phyloP scores from a whole-genome alignment of 2,888 invertebrate species.

The Siphlonurus alternatus region DNA sequence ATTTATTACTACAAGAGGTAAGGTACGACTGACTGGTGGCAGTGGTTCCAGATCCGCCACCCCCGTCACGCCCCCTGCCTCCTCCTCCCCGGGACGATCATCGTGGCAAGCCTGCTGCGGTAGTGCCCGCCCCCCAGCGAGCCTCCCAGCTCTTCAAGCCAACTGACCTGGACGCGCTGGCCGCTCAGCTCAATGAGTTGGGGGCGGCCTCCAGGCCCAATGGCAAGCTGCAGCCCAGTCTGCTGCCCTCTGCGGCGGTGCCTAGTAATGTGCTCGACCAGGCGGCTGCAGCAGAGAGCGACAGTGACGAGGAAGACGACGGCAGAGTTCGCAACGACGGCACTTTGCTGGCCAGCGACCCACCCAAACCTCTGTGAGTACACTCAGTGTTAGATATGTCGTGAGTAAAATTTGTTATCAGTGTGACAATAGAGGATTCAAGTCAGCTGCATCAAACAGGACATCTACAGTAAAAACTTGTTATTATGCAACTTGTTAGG shows the following conservation, averaged over 20 bases:
- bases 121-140: not conserved
- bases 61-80: slow-evolving; percentile 65
- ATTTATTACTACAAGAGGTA: no score
- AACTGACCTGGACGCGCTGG: slow-evolving; percentile 85
- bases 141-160: slow-evolving; percentile 25
- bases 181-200: slow-evolving; percentile 88
- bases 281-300: slow-evolving; percentile 32
- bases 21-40: no score
- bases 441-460: no score
- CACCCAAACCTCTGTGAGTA: slow-evolving; percentile 89
- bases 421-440: no score
- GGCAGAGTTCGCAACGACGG: slow-evolving; percentile 78
- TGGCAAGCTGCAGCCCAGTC: slow-evolving; percentile 27
- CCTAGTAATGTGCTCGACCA: slow-evolving; percentile 21
- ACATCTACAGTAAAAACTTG: no score
- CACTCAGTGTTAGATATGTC: no score
- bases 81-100: slow-evolving; percentile 56
- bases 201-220: slow-evolving; percentile 59
- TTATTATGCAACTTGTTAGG: no score
- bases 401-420: no score
- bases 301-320: slow-evolving; percentile 67
- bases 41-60: slow-evolving; percentile 77
- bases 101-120: slow-evolving; percentile 24
- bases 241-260: slow-evolving; percentile 42
- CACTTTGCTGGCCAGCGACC: slow-evolving; percentile 87